Conservation (phyloP, 2,113 vertebrate species). For the Paedocypris sp. region DNA sequence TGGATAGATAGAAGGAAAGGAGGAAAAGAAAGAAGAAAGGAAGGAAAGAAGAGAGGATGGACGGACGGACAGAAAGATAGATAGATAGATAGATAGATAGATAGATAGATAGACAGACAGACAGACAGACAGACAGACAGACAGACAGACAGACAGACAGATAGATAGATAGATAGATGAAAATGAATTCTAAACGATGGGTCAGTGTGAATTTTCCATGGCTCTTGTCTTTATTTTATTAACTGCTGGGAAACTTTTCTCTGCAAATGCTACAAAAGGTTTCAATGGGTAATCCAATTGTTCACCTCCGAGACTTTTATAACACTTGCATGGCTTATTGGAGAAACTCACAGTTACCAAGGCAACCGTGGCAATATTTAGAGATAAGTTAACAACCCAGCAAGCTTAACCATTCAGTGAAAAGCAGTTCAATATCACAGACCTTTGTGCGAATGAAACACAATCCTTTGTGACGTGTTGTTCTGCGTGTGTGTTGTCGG, state of each 20-base stretch:
- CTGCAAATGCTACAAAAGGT: background rate
- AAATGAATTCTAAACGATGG: too few species aligned
- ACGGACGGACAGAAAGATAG: too few species aligned
- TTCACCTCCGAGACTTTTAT: conserved; percentile 3
- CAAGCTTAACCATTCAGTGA: background rate
- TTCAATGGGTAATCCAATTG: background rate
- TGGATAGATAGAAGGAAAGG: too few species aligned
- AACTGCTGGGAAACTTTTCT: background rate
- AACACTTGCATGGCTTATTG: background rate
- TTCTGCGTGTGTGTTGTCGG: background rate
- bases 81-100: too few species aligned
- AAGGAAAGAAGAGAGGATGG: too few species aligned
- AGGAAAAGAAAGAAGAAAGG: too few species aligned
- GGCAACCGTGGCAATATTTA: conserved; percentile 10
- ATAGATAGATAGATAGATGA: too few species aligned
- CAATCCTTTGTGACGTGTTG: background rate
- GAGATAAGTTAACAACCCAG: conserved; percentile 5
- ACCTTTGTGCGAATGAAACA: background rate
- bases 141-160: too few species aligned
- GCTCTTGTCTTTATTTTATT: background rate
- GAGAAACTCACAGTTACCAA: conserved; percentile 1
- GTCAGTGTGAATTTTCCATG: too few species aligned
- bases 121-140: too few species aligned
- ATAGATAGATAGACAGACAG: too few species aligned
- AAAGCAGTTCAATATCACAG: background rate